Evolutionary conservation across 1,140 invertebrate genomes (phyloP), one percentile per base, ranked within the genome.

Genomic region (Zaprionus camerounensis): DNA sequence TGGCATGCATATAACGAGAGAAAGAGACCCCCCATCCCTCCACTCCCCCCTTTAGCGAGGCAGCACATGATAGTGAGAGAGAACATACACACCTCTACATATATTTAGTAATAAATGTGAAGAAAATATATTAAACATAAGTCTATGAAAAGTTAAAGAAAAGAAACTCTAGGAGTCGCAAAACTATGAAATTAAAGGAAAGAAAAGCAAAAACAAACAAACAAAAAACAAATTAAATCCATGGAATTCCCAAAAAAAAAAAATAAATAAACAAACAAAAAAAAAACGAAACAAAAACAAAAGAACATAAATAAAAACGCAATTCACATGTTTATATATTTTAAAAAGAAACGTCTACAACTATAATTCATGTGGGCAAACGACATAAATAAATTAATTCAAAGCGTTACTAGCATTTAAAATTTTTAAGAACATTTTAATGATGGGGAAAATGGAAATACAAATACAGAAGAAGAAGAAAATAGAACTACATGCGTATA

Each of bases 81-180:
- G 78, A 80, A 78, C 65, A 78, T 70, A 63, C 66, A 80, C 69
- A 80, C 75, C 78, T 80, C 75, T 79, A 79, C 77, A 69, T 76
- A 84, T 85, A 90, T 80, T 84, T 88, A 88, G 84, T 73, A 88
- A 87, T 87, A 81, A 82, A 79, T 87, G 84, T 84, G 81, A 87
- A 90, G 76, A 84, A 88, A 81, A 75, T 51, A 81, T 68, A 78
- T 70, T 90, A 84, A 71, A 46, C 65, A 69, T 90, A 90, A 88
- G 85, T 73, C 51, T 87, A 87, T 82, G 79, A 88, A 90, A 75
- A 80, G 64, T 57, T 79, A 84, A 61, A 78, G 46, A 65, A 68
- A 73, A 71, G 24, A 61, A 70, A 67, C 63, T 71, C 63, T 72
- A 78, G 76, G 71, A 80, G 73, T 77, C 71, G 71, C 71, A 78